phyloP scores from a whole-genome alignment of 1,140 invertebrate genomes.

The Sycophaga agraensis region DNA sequence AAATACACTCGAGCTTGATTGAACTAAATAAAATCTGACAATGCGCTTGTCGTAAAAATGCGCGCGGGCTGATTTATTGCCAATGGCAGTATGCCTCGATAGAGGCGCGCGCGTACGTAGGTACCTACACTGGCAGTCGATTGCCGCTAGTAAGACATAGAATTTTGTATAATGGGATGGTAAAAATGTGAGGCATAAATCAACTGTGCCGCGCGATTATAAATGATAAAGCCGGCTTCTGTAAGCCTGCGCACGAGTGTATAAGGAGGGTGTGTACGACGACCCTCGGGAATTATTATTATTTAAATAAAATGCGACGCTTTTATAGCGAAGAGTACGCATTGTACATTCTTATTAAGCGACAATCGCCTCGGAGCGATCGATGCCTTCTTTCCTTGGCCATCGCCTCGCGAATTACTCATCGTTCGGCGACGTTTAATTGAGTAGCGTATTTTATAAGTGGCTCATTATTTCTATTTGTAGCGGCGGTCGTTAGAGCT shows the following conservation, averaged over 20 bases:
- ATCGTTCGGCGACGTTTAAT: slow-evolving; percentile 14
- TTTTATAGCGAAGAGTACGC: not conserved
- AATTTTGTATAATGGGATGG: not conserved
- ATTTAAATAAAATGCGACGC: slow-evolving; percentile 23
- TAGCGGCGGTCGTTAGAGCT: too few relatives aligned
- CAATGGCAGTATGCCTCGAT: too few relatives aligned
- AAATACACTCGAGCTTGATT: too few relatives aligned
- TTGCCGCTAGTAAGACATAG: not conserved
- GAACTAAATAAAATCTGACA: too few relatives aligned
- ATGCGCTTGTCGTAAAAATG: too few relatives aligned
- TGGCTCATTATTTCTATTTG: not conserved
- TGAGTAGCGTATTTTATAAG: not conserved
- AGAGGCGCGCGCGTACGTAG: too few relatives aligned
- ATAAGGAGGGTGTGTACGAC: not conserved
- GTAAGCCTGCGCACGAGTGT: too few relatives aligned
- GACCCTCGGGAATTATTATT: slow-evolving; percentile 9
- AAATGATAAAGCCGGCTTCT: too few relatives aligned
- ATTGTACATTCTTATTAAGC: slow-evolving; percentile 2
- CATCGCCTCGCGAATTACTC: slow-evolving; percentile 7
- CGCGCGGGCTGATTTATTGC: too few relatives aligned
- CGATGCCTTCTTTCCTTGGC: slow-evolving; percentile 8
- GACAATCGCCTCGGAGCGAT: not conserved
- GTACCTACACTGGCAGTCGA: too few relatives aligned
- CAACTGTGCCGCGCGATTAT: too few relatives aligned
- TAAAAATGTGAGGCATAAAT: slow-evolving; percentile 1